These are phyloP conservation scores for Bubo scandiacus DNA, from an alignment of 2,113 vertebrate species.

Conservation along the genomic window DNA sequence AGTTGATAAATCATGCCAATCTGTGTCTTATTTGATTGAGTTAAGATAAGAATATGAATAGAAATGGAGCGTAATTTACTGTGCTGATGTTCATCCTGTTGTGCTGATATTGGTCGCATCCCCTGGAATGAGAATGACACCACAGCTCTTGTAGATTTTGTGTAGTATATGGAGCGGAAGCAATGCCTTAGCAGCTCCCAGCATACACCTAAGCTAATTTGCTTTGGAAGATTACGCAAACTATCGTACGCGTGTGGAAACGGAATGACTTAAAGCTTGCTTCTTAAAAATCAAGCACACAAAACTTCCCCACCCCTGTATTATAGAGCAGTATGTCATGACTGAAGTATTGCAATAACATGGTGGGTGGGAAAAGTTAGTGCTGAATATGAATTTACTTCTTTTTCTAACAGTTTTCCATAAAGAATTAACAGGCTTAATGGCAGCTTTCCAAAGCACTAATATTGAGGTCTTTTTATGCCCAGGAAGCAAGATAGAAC, in stretches of 20 bases:
- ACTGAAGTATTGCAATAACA: background rate
- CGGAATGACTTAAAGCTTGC: background rate
- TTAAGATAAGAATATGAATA: background rate
- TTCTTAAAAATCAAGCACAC: background rate
- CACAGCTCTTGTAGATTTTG: background rate
- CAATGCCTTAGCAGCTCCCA: background rate
- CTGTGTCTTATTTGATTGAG: background rate
- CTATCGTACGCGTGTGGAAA: background rate
- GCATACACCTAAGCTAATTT: background rate
- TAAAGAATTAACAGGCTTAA: background rate
- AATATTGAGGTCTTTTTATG: background rate
- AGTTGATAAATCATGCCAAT: background rate
- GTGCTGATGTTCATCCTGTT: background rate
- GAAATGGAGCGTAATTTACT: background rate
- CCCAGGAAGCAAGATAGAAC: background rate
- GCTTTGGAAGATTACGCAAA: background rate
- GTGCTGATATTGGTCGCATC: rapidly evolving
- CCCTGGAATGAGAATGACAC: background rate
- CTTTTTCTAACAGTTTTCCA: background rate
- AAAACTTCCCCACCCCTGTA: background rate
- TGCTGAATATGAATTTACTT: background rate
- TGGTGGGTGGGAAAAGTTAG: background rate
- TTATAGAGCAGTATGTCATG: background rate
- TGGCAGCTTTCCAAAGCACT: background rate
- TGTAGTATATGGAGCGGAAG: background rate